Percentiles rank a stretch among this genome's conserved stretches.
These are phyloP conservation scores for Avahi laniger DNA, from an alignment of 2,797 vertebrate species.

Conservation along the genomic window DNA sequence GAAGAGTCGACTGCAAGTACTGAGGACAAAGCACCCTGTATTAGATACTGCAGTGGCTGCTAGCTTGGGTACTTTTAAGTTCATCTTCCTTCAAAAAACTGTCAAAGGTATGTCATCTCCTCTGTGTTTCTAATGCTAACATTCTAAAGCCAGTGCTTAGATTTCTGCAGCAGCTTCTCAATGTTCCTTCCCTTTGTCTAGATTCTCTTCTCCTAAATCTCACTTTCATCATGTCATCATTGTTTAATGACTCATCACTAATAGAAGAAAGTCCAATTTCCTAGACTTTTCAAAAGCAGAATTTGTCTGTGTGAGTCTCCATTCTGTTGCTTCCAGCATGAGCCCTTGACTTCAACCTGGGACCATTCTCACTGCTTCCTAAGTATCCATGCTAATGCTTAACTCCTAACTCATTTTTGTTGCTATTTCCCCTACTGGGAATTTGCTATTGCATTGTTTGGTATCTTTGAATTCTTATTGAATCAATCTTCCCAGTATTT, in stretches of 20 bases:
- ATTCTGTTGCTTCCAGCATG: slow-evolving; percentile 17
- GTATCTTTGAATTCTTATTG: neutral
- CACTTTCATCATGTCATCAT: slow-evolving; percentile 58
- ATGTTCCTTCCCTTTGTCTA: slow-evolving; percentile 5
- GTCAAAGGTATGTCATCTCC: neutral
- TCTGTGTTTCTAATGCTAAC: neutral
- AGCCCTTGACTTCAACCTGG: slow-evolving; percentile 9
- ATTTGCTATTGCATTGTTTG: neutral
- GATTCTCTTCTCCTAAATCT: slow-evolving; percentile 20
- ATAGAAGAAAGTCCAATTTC: slow-evolving; percentile 61
- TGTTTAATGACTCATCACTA: slow-evolving; percentile 66
- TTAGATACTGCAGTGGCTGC: neutral
- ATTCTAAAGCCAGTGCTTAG: neutral
- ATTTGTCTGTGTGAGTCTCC: slow-evolving; percentile 14
- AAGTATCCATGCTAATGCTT: neutral
- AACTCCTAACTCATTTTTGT: neutral
- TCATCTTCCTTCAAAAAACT: neutral
- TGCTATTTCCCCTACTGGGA: neutral
- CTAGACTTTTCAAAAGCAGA: slow-evolving; percentile 56
- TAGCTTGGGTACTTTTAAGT: neutral
- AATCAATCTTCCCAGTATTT: neutral
- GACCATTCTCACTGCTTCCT: neutral
- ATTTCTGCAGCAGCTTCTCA: slow-evolving; percentile 32
- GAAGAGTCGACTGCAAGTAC: neutral
- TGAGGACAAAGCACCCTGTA: neutral